Conservation (phyloP, 2,797 vertebrate genomes). For the Schizopygopsis malacanthus region DNA sequence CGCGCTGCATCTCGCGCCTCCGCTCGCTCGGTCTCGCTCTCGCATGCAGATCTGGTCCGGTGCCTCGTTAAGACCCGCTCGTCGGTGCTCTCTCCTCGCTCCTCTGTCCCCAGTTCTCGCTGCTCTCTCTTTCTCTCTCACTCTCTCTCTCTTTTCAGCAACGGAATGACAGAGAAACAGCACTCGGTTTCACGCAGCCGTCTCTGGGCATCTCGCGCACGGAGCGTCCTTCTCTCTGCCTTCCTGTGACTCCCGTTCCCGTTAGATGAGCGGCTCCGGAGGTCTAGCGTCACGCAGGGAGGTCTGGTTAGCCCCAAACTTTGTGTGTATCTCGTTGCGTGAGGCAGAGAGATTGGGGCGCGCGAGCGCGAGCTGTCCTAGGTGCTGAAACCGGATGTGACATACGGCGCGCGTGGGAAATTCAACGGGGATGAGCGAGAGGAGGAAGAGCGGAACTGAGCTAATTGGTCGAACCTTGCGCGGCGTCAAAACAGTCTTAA, state of each 20-base stretch:
- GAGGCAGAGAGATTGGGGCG: conserved; percentile 36
- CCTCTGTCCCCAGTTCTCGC: conserved; percentile 48
- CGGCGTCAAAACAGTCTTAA: conserved; percentile 13
- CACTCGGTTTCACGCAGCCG: conserved; percentile 78
- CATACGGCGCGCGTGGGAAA: conserved; percentile 86
- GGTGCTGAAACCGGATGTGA: conserved; percentile 86
- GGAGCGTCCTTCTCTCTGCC: conserved; percentile 54
- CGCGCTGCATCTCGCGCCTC: conserved; percentile 91
- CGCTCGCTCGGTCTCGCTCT: conserved; percentile 81
- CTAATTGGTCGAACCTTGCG: conserved; percentile 3
- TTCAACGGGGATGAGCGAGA: conserved; percentile 71
- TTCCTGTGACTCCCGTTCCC: conserved; percentile 62
- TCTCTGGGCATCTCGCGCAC: conserved; percentile 81
- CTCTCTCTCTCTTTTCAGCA: conserved; percentile 71
- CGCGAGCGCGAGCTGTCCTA: conserved; percentile 73
- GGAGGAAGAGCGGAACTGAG: background rate
- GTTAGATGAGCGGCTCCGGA: conserved; percentile 73
- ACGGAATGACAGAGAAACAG: conserved; percentile 78
- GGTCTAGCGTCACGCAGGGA: conserved; percentile 61
- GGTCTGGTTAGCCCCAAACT: conserved; percentile 32
- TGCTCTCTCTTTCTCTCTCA: conserved; percentile 22
- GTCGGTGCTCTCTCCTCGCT: conserved; percentile 62
- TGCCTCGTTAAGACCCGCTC: conserved; percentile 66
- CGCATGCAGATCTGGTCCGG: conserved; percentile 81
- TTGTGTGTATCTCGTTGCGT: conserved; percentile 20